These are phyloP conservation scores for Berghia stephanieae DNA, from an alignment of 1,140 invertebrate genomes.

Conservation along the genomic window DNA sequence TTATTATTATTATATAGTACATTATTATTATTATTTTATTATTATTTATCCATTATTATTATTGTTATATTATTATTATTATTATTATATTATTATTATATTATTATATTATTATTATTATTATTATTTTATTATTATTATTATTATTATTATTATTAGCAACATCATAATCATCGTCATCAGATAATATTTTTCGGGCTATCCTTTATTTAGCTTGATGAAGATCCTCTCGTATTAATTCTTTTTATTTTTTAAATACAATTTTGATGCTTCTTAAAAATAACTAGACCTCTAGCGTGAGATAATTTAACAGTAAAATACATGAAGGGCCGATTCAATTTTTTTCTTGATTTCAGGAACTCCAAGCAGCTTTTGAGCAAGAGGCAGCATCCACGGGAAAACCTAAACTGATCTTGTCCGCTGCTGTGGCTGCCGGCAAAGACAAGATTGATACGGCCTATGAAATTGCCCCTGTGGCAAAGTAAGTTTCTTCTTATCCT, in stretches of 20 bases:
- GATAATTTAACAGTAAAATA: too few species aligned
- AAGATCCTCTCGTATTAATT: neutral
- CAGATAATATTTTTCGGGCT: neutral
- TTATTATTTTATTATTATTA: neutral
- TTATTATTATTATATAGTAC: neutral
- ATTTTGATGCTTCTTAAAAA: too few species aligned
- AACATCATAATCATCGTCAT: neutral
- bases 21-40: neutral
- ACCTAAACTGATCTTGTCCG: conserved; percentile 54
- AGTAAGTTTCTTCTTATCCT: too few species aligned
- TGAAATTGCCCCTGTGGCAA: conserved; percentile 60
- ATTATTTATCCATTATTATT: too few species aligned
- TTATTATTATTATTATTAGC: neutral
- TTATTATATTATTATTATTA: neutral
- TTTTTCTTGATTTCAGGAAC: too few species aligned
- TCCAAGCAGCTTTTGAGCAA: too few species aligned
- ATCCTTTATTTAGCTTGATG: neutral
- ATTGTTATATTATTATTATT: neutral
- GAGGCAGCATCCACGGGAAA: conserved; percentile 37
- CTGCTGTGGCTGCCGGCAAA: conserved; percentile 63
- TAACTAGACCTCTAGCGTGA: too few species aligned
- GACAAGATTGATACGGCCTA: conserved; percentile 65
- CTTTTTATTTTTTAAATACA: neutral
- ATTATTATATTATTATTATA: neutral
- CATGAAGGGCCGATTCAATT: too few species aligned